phyloP scores from a whole-genome alignment of 2,888 invertebrate species.

The Glomeris marginata region DNA sequence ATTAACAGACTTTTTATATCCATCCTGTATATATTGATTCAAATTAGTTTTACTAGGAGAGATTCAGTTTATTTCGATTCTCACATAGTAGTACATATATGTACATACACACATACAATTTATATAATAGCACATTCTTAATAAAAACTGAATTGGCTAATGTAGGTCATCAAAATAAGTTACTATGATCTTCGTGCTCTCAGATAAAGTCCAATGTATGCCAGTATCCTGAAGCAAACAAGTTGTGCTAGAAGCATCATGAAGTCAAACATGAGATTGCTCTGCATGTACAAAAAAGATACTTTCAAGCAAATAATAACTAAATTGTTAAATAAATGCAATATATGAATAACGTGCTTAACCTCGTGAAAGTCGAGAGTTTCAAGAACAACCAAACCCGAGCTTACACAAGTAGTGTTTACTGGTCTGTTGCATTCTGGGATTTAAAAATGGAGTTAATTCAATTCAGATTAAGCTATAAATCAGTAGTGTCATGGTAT shows the following conservation, averaged over 20 bases:
- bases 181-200: not conserved
- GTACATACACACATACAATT: too few relatives aligned
- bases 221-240: constrained; percentile 5
- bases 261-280: constrained; percentile 5
- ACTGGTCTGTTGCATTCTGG: constrained; percentile 8
- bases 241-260: constrained; percentile 3
- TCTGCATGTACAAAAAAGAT: not conserved
- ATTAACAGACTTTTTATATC: too few relatives aligned
- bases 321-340: too few relatives aligned
- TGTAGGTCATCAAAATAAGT: too few relatives aligned
- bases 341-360: too few relatives aligned
- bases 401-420: constrained; percentile 5
- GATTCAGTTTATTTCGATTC: too few relatives aligned
- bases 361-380: constrained; percentile 6
- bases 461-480: too few relatives aligned
- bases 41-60: too few relatives aligned
- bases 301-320: not conserved
- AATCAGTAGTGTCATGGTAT: not conserved
- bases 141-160: too few relatives aligned
- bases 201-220: constrained; percentile 6
- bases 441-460: not conserved
- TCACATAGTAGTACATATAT: too few relatives aligned
- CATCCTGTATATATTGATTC: too few relatives aligned
- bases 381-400: constrained; percentile 5
- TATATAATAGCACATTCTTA: too few relatives aligned